Evolutionary conservation across 2,113 vertebrate genomes (phyloP), one percentile per base, ranked within the genome.

Genomic region (Numida meleagris): DNA sequence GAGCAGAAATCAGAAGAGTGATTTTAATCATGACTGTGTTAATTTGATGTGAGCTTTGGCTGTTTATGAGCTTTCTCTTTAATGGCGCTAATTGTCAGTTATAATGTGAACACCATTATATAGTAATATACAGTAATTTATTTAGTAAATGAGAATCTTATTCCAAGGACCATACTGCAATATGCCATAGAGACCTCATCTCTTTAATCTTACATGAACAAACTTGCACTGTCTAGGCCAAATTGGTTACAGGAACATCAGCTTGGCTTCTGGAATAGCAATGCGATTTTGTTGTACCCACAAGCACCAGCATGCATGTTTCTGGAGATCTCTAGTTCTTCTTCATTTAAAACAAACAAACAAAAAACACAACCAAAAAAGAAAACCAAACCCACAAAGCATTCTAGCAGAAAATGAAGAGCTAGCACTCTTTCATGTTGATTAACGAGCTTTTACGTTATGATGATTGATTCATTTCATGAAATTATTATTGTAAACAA

Each of bases 41-140:
- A 97, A 97, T 97, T 97, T 96, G 90, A 95, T 97, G 94, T 96
- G 95, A 97, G 96, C 94, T 96, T 96, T 94, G 94, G 94, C 95
- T 96, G 95, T 96, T 96, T 96, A 96, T 97, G 94, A 97, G 96
- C 94, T 67, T 97, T 97, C 91, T 59, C 92, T 95, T 96, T 97
- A 97, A 97, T 97, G 94, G 91, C 7, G 89, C 93, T 97, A 97
- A 97, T 97, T 97, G 96, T 96, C 97, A 96, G 96, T 96, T 96
- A 90, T 95, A 97, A 97, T 96, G 94, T 96, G 97, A 97, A 96
- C 71, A 72, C 94, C 95, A 96, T 97, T 97, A 96, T 95, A 95
- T 88, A 91, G 95, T 96, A 93, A 97, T 96, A 96, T 97, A 92
- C 76, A 90, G 95, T 97, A 96, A 97, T 97, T 97, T 97, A 97